Evolutionary conservation across 2,797 vertebrate species (phyloP).

Genomic region (Apogon talboti): DNA sequence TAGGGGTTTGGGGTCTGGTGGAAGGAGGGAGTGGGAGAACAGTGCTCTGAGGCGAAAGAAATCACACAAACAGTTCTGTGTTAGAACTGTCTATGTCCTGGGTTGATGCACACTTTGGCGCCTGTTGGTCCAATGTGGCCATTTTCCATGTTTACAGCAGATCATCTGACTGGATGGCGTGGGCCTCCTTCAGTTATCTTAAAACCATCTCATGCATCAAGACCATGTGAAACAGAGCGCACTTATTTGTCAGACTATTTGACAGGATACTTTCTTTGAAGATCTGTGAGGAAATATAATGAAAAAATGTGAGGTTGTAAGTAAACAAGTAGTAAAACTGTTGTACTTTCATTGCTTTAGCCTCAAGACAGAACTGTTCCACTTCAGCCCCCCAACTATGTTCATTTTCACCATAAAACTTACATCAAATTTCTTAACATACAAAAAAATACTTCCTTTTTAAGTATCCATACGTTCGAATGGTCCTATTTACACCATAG

Average conservation of each 20-base stretch:
- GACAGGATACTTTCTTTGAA: not conserved
- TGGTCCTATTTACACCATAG: not conserved
- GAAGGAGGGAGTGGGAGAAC: not conserved
- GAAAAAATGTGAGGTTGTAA: too few relatives aligned
- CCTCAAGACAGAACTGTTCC: too few relatives aligned
- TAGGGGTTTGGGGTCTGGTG: not conserved
- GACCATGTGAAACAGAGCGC: constrained; percentile 8
- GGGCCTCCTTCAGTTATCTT: constrained; percentile 8
- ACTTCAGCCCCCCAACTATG: too few relatives aligned
- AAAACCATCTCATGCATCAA: not conserved
- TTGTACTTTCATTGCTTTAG: too few relatives aligned
- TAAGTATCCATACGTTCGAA: too few relatives aligned
- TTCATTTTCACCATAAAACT: too few relatives aligned
- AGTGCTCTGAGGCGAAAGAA: constrained; percentile 1
- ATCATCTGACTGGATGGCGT: constrained; percentile 38
- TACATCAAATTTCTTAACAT: too few relatives aligned
- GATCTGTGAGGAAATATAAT: too few relatives aligned
- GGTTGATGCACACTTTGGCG: constrained; percentile 9
- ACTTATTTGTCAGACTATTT: not conserved
- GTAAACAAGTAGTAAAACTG: too few relatives aligned
- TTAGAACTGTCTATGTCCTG: constrained; percentile 5
- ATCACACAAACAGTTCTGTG: constrained; percentile 21
- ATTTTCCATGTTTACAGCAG: constrained; percentile 20
- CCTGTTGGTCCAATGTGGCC: not conserved
- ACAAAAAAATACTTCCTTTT: too few relatives aligned